Conservation (phyloP, 92 coral and sea anemone species). For the Palythoa grandiflora region DNA sequence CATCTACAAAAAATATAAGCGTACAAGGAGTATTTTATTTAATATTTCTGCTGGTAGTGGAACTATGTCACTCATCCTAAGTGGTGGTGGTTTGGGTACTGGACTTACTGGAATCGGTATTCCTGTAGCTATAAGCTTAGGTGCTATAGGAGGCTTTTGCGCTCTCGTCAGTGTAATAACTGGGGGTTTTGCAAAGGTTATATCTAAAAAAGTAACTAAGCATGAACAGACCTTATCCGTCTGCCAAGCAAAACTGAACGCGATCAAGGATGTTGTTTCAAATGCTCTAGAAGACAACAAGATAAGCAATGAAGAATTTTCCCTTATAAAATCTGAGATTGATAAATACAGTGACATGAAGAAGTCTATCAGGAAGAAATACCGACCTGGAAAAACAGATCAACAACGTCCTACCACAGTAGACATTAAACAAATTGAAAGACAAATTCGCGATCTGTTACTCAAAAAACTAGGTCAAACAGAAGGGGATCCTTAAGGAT, state of each 20-base stretch:
- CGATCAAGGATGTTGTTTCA: background rate
- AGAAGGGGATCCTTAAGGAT: background rate
- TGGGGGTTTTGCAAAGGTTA: background rate
- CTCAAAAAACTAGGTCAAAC: background rate
- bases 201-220: background rate
- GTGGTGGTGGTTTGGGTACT: no score
- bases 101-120: no score
- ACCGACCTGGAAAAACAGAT: background rate
- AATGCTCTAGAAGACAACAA: background rate
- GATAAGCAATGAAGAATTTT: slow-evolving; percentile 9
- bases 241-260: background rate
- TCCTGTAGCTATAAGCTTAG: no score
- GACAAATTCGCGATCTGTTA: background rate
- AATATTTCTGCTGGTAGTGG: no score
- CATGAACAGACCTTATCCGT: background rate
- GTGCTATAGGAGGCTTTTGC: background rate
- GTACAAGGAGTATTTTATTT: no score
- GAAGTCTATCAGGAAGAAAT: slow-evolving; percentile 11
- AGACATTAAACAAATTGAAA: background rate
- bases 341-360: background rate
- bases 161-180: background rate
- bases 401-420: background rate
- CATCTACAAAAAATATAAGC: no score
- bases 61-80: no score
- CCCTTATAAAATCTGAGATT: background rate